A percentile compares a stretch with the other conserved stretches of the same genome.
These are phyloP conservation scores for Tenrec ecaudatus DNA, from an alignment of 2,113 vertebrate species.

Conservation along the genomic window DNA sequence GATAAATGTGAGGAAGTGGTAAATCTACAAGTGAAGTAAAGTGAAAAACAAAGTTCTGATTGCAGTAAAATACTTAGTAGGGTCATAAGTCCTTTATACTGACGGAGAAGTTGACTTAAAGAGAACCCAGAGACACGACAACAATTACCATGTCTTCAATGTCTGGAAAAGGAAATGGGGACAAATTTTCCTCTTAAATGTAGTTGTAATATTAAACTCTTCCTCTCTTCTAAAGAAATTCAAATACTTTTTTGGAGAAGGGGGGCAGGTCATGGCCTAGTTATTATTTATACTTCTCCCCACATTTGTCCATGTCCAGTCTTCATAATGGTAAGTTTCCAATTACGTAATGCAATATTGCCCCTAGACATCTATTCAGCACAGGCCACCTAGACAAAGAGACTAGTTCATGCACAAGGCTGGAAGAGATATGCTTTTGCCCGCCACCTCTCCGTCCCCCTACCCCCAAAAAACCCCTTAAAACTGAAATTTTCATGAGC, in stretches of 20 bases:
- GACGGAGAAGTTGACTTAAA: slow-evolving; percentile 30
- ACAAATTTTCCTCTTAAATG: slow-evolving; percentile 44
- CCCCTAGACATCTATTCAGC: slow-evolving; percentile 39
- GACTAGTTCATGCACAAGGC: background rate
- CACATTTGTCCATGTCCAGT: slow-evolving; percentile 22
- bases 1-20: slow-evolving; percentile 36
- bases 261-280: background rate
- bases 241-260: background rate
- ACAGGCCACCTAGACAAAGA: slow-evolving; percentile 7
- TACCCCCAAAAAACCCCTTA: slow-evolving; percentile 41
- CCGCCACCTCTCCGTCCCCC: no score
- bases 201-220: slow-evolving; percentile 29
- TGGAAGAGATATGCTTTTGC: background rate
- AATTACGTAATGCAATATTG: background rate
- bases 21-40: slow-evolving; percentile 41
- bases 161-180: background rate
- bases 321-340: slow-evolving; percentile 35
- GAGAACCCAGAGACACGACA: slow-evolving; percentile 52
- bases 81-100: background rate
- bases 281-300: slow-evolving; percentile 9
- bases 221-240: slow-evolving; percentile 19
- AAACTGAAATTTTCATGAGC: background rate
- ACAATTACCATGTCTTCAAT: background rate
- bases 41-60: slow-evolving; percentile 30
- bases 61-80: background rate